Evolutionary conservation across 1,140 invertebrate species (phyloP), one percentile per base, ranked within the genome.

Genomic region (Samia ricini): DNA sequence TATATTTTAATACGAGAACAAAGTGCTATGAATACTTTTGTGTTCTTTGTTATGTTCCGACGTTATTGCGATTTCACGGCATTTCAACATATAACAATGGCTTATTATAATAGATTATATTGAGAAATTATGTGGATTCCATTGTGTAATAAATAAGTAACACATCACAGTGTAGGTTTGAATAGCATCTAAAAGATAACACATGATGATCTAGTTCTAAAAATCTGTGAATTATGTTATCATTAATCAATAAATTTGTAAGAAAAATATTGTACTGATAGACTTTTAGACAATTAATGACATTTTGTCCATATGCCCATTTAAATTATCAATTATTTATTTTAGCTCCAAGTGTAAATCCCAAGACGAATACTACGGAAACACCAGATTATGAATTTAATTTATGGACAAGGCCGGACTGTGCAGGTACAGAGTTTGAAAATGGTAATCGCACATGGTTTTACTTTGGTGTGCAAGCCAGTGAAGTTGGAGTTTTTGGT

Each of bases 371-470:
- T 74, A 51, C 55, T 57, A 18, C 77, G 29, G 87, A 89, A 64
- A 83, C 72, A 21, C 91, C 92, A 22, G 94, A 96, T 76, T 94
- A 94, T 91, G 97, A 98, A 85, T 97, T 97, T 81, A 97, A 98
- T 89, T 83, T 98, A 20, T 98, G 97, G 97, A 98, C 97, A 2
- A 94, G 94, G 69, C 96, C 96, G 2, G 97, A 98, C 84, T 97
- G 96, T 91, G 93, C 93, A 65, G 97, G 95, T 24, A 97, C 96
- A 10, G 94, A 95, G 76, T 98, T 94, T 93, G 96, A 98, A 88
- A 98, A 98, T 92, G 94, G 94, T 20, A 98, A 98, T 80, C 93
- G 96, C 66, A 97, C 97, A 2, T 98, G 97, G 97, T 98, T 98
- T 91, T 95, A 97, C 81, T 98, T 98, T 93, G 96, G 96, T n/a